Conservation (phyloP, 1,140 invertebrate species). For the Samia ricini region DNA sequence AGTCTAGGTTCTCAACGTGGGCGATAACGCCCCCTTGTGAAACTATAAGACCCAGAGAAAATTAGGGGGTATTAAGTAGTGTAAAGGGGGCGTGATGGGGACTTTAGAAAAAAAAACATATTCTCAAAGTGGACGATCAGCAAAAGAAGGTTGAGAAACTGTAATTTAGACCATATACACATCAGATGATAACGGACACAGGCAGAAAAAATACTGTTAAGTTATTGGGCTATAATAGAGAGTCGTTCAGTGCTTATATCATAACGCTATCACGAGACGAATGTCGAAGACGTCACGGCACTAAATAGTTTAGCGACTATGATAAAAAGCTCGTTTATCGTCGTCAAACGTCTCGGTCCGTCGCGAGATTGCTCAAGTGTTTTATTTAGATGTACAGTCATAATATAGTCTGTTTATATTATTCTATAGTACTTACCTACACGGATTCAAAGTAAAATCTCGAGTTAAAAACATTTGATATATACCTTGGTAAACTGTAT, state of each 20-base stretch:
- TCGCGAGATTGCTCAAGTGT: constrained; percentile 2
- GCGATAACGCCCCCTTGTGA: too few relatives aligned
- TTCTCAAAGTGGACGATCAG: too few relatives aligned
- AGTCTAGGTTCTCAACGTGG: too few relatives aligned
- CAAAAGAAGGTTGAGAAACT: too few relatives aligned
- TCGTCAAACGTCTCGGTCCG: not conserved
- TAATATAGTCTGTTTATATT: not conserved
- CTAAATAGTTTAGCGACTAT: constrained; percentile 9
- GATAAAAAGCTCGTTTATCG: constrained; percentile 13
- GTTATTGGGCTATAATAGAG: not conserved
- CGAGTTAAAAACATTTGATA: not conserved
- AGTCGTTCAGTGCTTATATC: not conserved
- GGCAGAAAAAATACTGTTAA: too few relatives aligned
- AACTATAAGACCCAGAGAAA: too few relatives aligned
- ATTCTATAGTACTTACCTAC: not conserved
- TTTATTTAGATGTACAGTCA: constrained; percentile 10
- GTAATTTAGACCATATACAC: too few relatives aligned
- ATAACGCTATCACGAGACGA: constrained; percentile 5
- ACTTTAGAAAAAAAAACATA: too few relatives aligned
- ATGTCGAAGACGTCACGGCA: not conserved
- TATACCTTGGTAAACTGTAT: too few relatives aligned
- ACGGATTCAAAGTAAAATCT: not conserved
- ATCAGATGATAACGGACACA: too few relatives aligned
- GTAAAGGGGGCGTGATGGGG: too few relatives aligned
- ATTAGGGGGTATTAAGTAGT: too few relatives aligned